Evolutionary conservation across 2,113 vertebrate genomes (phyloP).

Genomic region (Malurus alboscapulatus): DNA sequence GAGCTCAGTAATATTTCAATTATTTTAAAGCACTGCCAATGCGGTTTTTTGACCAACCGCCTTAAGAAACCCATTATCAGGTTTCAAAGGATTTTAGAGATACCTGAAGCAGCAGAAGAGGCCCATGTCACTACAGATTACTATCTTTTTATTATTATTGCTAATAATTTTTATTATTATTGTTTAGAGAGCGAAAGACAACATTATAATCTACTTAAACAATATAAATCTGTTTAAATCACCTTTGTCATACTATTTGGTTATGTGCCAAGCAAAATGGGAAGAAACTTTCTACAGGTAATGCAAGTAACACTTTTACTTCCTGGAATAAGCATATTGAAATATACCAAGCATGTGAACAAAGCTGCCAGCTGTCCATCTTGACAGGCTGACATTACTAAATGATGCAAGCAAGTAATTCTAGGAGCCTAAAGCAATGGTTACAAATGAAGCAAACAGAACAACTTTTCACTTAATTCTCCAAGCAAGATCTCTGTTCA

Average conservation of each 20-base stretch:
- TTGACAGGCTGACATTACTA: not conserved
- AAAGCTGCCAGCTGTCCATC: not conserved
- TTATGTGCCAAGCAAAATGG: not conserved
- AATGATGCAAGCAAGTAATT: not conserved
- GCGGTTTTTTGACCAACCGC: not conserved
- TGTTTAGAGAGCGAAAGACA: not conserved
- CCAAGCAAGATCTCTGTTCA: not conserved
- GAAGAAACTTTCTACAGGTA: not conserved
- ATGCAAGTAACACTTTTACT: not conserved
- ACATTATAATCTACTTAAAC: not conserved
- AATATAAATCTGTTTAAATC: not conserved
- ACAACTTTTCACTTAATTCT: not conserved
- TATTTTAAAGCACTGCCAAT: not conserved
- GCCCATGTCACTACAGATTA: not conserved
- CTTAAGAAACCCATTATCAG: not conserved
- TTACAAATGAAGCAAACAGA: not conserved
- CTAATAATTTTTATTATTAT: not conserved
- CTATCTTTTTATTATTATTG: not conserved
- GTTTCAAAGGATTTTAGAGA: not conserved
- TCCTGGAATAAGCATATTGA: not conserved
- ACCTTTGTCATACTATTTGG: not conserved
- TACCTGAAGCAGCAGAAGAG: not conserved
- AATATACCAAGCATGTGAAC: not conserved
- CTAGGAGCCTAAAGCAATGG: not conserved
- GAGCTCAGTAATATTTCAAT: not conserved